These are phyloP conservation scores for Diplodus puntazzo DNA, from an alignment of 2,797 vertebrate species.

Conservation along the genomic window DNA sequence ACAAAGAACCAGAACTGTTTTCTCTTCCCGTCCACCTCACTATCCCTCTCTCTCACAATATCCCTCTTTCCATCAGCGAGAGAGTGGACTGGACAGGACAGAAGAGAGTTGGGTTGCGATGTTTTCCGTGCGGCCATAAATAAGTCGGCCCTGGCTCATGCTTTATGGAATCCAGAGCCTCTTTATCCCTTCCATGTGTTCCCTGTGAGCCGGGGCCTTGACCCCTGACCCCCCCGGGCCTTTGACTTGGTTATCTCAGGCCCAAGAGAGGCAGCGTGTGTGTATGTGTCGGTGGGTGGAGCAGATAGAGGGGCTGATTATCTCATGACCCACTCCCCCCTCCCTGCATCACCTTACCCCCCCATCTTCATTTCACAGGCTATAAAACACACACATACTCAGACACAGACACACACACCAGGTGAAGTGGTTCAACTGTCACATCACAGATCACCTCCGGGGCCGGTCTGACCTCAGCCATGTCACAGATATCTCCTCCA, in stretches of 20 bases:
- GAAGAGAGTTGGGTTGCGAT: constrained; percentile 58
- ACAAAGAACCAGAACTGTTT: constrained; percentile 32
- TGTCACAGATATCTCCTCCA: constrained; percentile 29
- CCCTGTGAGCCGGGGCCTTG: constrained; percentile 74
- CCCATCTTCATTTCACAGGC: constrained; percentile 76
- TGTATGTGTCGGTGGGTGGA: constrained; percentile 40
- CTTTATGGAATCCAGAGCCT: constrained; percentile 86
- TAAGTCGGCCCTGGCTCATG: constrained; percentile 70
- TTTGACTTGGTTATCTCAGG: constrained; percentile 81
- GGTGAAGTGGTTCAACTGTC: constrained; percentile 54
- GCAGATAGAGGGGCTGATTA: constrained; percentile 71
- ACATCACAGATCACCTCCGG: constrained; percentile 51
- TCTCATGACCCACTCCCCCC: constrained; percentile 64
- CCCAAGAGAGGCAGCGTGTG: constrained; percentile 56
- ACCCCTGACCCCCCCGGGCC: constrained; percentile 71
- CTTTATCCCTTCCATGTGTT: constrained; percentile 87
- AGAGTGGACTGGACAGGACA: constrained; percentile 40
- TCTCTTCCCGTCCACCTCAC: neutral
- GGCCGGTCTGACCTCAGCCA: constrained; percentile 42
- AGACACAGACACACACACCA: constrained; percentile 48
- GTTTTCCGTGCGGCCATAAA: constrained; percentile 79
- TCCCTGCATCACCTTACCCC: constrained; percentile 60
- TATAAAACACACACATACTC: constrained; percentile 70
- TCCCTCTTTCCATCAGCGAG: constrained; percentile 24
- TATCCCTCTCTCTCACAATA: constrained; percentile 1